These are phyloP conservation scores for Brachyalestes nurse DNA, from an alignment of 2,797 vertebrate species.

Conservation along the genomic window DNA sequence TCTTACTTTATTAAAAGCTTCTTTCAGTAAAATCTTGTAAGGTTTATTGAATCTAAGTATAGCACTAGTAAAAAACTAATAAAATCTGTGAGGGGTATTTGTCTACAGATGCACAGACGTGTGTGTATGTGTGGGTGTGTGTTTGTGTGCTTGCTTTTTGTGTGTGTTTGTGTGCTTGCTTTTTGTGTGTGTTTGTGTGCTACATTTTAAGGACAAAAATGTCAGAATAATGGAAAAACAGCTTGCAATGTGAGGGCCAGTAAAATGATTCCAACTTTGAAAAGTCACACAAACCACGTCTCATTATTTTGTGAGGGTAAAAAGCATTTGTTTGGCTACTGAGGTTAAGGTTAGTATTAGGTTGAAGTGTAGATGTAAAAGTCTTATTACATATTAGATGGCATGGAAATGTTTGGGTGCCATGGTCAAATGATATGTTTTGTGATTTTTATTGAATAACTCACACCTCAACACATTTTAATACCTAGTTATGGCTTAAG, in stretches of 20 bases:
- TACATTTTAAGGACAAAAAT: background rate
- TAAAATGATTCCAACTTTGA: background rate
- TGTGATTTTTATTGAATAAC: too few relatives aligned
- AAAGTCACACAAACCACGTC: background rate
- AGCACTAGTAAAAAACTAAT: background rate
- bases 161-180: background rate
- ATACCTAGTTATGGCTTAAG: too few relatives aligned
- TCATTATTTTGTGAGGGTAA: background rate
- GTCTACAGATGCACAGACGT: conserved; percentile 5
- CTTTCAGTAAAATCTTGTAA: background rate
- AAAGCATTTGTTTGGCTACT: background rate
- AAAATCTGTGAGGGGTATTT: background rate
- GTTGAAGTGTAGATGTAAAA: too few relatives aligned
- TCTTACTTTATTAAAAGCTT: background rate
- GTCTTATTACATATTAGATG: too few relatives aligned
- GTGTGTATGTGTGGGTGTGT: conserved; percentile 23
- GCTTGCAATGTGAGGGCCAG: background rate
- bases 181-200: conserved; percentile 27
- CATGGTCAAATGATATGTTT: too few relatives aligned
- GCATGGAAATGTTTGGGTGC: too few relatives aligned
- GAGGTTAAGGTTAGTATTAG: too few relatives aligned
- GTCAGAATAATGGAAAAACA: background rate
- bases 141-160: too few relatives aligned
- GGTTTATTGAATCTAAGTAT: background rate
- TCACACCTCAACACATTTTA: too few relatives aligned